Percentiles rank a stretch among this genome's conserved stretches.
phyloP scores from a whole-genome alignment of 2,113 vertebrate species.

The Brienomyrus brachyistius region DNA sequence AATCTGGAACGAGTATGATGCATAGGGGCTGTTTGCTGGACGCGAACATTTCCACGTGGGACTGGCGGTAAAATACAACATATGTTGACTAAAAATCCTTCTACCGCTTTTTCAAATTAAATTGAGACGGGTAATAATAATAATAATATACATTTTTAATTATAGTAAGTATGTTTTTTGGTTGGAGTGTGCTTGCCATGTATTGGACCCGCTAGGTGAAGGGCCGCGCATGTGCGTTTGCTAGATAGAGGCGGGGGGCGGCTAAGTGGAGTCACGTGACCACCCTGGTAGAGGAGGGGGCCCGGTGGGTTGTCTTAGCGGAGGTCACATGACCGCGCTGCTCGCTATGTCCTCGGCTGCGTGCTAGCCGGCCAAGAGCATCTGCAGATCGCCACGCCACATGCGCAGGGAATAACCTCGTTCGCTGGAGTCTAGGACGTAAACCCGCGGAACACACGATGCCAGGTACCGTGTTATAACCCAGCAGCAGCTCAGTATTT shows the following conservation, averaged over 20 bases:
- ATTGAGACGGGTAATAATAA: neutral
- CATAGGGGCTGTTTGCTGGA: neutral
- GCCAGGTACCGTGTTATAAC: neutral
- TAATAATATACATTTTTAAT: neutral
- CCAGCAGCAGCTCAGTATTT: neutral
- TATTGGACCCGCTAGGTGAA: conserved; percentile 15
- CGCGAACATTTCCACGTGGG: conserved; percentile 4
- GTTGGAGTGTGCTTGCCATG: neutral
- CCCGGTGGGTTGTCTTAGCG: conserved; percentile 10
- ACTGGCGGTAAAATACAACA: neutral
- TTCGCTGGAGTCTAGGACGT: neutral
- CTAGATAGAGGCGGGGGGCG: conserved; percentile 9
- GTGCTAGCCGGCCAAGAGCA: conserved; percentile 17
- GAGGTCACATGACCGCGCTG: conserved; percentile 35
- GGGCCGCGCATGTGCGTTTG: conserved; percentile 21
- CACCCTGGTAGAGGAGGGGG: neutral
- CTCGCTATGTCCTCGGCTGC: conserved; percentile 34
- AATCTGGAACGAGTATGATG: neutral
- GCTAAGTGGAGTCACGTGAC: conserved; percentile 21
- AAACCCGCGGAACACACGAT: neutral
- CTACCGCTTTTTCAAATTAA: neutral
- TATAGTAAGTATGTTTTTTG: neutral
- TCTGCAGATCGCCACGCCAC: conserved; percentile 14
- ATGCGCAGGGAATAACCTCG: neutral
- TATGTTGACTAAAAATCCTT: neutral